Evolutionary conservation across 2,888 invertebrate species (phyloP).

Genomic region (Ariolimax columbianus): DNA sequence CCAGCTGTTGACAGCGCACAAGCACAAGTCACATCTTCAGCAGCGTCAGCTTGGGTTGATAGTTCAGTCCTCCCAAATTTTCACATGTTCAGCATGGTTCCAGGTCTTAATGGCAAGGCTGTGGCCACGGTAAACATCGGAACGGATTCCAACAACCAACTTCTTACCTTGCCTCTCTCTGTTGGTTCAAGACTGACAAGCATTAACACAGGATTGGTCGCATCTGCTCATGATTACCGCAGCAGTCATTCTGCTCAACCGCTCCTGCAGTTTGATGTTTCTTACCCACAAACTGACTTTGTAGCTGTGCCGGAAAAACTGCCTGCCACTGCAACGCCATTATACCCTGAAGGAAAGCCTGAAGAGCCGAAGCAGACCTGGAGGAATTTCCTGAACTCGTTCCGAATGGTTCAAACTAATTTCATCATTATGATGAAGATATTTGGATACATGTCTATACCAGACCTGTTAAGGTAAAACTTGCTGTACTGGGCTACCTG

Average conservation of each 20-base stretch:
- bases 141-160: not conserved
- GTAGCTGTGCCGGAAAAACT: not conserved
- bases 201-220: not conserved
- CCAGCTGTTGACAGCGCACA: not conserved
- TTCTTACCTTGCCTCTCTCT: not conserved
- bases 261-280: not conserved
- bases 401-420: slow-evolving; percentile 30
- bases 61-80: not conserved
- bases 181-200: not conserved
- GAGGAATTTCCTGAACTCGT: not conserved
- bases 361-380: not conserved
- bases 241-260: not conserved
- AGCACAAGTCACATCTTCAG: not conserved
- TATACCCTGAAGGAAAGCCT: not conserved
- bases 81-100: not conserved
- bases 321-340: not conserved
- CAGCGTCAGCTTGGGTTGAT: not conserved
- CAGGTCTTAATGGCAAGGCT: not conserved
- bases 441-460: slow-evolving; percentile 22
- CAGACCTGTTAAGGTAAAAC: slow-evolving; percentile 35
- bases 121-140: not conserved
- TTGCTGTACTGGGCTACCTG: no score
- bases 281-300: not conserved
- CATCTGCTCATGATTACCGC: not conserved
- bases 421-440: slow-evolving; percentile 34